A percentile compares a stretch with the other conserved stretches of the same genome.
Evolutionary conservation across 2,888 invertebrate genomes (phyloP).

Genomic region (Lathronympha strigana): DNA sequence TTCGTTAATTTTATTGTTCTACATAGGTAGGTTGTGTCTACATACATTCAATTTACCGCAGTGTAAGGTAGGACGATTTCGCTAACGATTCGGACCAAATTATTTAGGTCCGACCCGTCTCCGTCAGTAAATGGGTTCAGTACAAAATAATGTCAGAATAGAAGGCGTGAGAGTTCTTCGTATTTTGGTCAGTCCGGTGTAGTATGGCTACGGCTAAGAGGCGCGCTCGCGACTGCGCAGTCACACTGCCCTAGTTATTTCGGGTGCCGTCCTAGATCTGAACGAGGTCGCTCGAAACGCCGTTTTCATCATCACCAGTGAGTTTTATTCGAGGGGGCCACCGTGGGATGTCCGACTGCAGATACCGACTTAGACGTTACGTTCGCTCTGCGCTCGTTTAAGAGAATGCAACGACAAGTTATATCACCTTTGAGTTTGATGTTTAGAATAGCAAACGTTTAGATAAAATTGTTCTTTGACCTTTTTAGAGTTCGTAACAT

Average conservation of each 20-base stretch:
- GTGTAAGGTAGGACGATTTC: conserved; percentile 66
- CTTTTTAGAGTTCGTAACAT: no score
- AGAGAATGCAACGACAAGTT: not conserved
- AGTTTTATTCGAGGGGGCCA: conserved; percentile 77
- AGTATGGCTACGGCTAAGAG: conserved; percentile 62
- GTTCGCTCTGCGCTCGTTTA: conserved; percentile 48
- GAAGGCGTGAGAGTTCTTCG: conserved; percentile 48
- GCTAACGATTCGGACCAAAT: conserved; percentile 55
- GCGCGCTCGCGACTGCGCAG: conserved; percentile 76
- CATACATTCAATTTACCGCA: conserved; percentile 59
- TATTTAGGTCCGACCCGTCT: conserved; percentile 49
- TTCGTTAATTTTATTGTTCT: conserved; percentile 2
- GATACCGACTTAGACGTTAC: conserved; percentile 61
- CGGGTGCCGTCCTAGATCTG: conserved; percentile 78
- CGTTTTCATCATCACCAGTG: conserved; percentile 76
- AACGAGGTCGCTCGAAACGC: conserved; percentile 74
- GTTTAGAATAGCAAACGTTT: no score
- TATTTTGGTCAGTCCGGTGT: conserved; percentile 53
- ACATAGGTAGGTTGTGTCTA: conserved; percentile 36
- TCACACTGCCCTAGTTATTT: conserved; percentile 82
- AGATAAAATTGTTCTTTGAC: no score
- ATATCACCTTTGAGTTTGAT: not conserved
- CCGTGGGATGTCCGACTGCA: conserved; percentile 70
- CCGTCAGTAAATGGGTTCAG: conserved; percentile 32
- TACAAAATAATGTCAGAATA: not conserved